These are phyloP conservation scores for Lithophane ornitopus DNA, from an alignment of 2,888 invertebrate species.

Conservation along the genomic window DNA sequence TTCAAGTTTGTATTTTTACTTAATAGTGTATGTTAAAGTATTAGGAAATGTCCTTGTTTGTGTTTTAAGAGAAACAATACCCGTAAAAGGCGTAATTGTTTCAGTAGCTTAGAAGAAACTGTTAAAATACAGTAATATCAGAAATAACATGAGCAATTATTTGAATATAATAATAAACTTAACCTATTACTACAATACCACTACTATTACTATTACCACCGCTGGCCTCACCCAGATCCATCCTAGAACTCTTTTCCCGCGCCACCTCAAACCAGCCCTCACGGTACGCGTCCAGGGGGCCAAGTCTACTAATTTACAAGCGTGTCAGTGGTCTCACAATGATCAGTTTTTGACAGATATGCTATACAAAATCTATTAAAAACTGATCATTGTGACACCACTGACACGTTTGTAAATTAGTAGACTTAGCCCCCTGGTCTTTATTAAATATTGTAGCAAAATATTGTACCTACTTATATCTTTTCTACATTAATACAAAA, in stretches of 20 bases:
- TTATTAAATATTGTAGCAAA: neutral
- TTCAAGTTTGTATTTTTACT: slow-evolving; percentile 22
- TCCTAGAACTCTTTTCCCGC: neutral
- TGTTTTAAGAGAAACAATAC: neutral
- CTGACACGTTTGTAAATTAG: too few species aligned
- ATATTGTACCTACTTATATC: neutral
- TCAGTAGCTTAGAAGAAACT: neutral
- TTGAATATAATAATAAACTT: too few species aligned
- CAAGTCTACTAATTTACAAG: too few species aligned
- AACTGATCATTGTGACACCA: too few species aligned
- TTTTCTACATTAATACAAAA: slow-evolving; percentile 2
- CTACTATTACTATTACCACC: neutral
- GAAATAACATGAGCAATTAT: neutral
- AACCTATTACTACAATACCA: too few species aligned
- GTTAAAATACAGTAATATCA: neutral
- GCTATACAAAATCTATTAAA: too few species aligned
- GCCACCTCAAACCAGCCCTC: neutral
- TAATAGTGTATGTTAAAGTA: slow-evolving; percentile 14
- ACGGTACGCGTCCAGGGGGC: neutral
- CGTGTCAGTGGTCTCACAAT: too few species aligned
- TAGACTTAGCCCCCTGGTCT: too few species aligned
- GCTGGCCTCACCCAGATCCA: neutral
- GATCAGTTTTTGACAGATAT: too few species aligned
- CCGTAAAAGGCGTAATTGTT: neutral
- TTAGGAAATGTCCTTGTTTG: slow-evolving; percentile 20